Evolutionary conservation across 2,113 vertebrate genomes (phyloP).

Genomic region (Melanocharis versteri): DNA sequence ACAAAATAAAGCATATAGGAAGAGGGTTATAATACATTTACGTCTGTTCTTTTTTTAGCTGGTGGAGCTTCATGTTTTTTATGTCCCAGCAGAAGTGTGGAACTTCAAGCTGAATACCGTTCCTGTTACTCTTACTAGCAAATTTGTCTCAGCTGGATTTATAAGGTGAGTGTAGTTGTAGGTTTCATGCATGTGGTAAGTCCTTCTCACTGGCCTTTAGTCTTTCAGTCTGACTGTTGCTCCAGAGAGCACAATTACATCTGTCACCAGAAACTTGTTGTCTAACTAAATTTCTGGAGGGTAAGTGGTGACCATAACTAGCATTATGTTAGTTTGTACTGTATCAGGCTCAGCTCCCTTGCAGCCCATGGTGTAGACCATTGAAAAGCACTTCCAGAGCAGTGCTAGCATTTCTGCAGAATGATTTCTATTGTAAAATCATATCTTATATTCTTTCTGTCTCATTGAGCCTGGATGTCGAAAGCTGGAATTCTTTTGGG

Average conservation of each 20-base stretch:
- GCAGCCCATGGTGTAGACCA: not conserved
- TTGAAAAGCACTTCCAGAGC: not conserved
- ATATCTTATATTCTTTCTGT: not conserved
- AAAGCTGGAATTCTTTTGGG: not conserved
- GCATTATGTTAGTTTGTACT: not conserved
- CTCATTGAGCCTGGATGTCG: not conserved
- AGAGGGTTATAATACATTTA: not conserved
- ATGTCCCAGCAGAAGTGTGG: conserved; percentile 88
- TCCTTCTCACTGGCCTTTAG: not conserved
- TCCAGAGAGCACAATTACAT: not conserved
- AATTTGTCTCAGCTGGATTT: conserved; percentile 88
- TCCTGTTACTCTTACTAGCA: conserved; percentile 77
- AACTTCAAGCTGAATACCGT: conserved; percentile 87
- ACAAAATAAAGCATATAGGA: not conserved
- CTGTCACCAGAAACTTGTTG: not conserved
- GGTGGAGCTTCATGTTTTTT: conserved; percentile 89
- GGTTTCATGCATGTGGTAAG: not conserved
- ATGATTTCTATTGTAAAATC: not conserved
- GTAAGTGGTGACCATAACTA: not conserved
- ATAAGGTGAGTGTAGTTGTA: conserved; percentile 79
- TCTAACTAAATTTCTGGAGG: not conserved
- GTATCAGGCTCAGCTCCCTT: not conserved
- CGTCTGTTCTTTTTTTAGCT: conserved; percentile 74
- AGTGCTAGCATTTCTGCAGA: not conserved
- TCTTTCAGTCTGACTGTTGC: not conserved